These are phyloP conservation scores for Mellivora capensis DNA, from an alignment of 2,113 vertebrate species.

Conservation along the genomic window DNA sequence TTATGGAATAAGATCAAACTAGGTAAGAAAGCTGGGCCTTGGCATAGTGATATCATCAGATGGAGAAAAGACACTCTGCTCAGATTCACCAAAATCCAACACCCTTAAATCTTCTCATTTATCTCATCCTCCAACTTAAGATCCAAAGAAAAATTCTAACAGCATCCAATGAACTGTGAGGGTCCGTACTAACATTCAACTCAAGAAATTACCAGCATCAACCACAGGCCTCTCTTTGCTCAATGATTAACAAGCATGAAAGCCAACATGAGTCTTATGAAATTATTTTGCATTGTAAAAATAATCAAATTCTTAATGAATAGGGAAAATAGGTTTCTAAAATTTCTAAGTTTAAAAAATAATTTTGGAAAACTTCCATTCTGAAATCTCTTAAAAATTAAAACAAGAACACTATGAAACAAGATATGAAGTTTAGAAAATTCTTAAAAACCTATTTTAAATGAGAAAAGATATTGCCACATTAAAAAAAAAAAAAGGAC, in stretches of 20 bases:
- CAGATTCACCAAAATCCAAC: not conserved
- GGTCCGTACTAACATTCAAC: accelerated
- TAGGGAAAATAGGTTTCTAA: not conserved
- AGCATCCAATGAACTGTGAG: not conserved
- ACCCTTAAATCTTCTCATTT: not conserved
- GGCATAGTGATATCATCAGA: too few species aligned
- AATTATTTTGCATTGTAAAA: not conserved
- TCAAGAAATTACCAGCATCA: not conserved
- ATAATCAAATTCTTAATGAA: not conserved
- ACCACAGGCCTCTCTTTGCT: not conserved
- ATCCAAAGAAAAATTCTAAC: not conserved
- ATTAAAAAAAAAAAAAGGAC: not conserved
- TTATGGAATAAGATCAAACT: not conserved
- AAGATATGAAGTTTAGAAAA: not conserved
- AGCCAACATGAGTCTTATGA: not conserved
- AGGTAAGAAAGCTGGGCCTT: not conserved
- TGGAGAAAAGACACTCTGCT: not conserved
- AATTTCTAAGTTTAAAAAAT: not conserved
- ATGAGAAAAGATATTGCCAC: not conserved
- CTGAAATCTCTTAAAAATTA: not conserved
- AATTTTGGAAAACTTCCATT: not conserved
- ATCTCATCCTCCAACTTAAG: not conserved
- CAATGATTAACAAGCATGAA: not conserved
- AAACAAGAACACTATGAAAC: not conserved
- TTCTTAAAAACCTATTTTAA: not conserved